Base-by-base conservation (phyloP, 1,140 invertebrate genomes). In the Papilio machaon region DNA sequence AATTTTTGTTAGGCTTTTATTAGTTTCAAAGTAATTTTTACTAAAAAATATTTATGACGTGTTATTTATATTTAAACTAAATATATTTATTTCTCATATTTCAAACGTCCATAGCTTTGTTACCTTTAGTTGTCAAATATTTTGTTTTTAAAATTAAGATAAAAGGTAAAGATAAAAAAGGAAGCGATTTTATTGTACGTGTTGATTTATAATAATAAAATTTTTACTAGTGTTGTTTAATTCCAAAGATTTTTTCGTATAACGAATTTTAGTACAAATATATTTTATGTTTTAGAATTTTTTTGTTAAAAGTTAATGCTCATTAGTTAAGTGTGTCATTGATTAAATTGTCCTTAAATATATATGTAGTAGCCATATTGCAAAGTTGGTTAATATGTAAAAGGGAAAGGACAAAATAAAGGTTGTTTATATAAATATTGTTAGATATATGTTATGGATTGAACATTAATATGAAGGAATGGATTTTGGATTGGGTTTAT, bases 101-200 rank as follows among this genome's bases (percentile, higher is more conserved):
- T 64, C 10, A 64, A 30, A 23, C 60, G 60, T 64, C 60, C 60
- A 64, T 64, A 19, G 30, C 60, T 64, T 64, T 64, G 60, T 64
- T 64, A 64, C 58, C 19, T 60, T 23, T 54, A 17, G 52, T 15
- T 47, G 23, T 30, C 23, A 30, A 30, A 30, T 30, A 30, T 30
- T 0, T 30, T 30, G 23, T 30, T 30, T 30, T 30, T 30, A 1
- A 30, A 0, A 30, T 30, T 30, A 30, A 30, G 23, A 30, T 30
- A n/a, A n/a, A n/a, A n/a, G n/a, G n/a, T n/a, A n/a, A n/a, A 54
- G 5, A 5, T 2, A 58, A n/a, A 58, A n/a, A 43, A 43, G 4
- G 4, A 43, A 43, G 47, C 0, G 11, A 11, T 9, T 49, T 49
- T 49, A 49, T 49, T 49, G 10, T 49, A 10, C 10, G 47, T 49